A percentile compares a stretch with the other conserved stretches of the same genome.
phyloP scores from a whole-genome alignment of 2,113 vertebrate species.

The Eubucco bourcierii region DNA sequence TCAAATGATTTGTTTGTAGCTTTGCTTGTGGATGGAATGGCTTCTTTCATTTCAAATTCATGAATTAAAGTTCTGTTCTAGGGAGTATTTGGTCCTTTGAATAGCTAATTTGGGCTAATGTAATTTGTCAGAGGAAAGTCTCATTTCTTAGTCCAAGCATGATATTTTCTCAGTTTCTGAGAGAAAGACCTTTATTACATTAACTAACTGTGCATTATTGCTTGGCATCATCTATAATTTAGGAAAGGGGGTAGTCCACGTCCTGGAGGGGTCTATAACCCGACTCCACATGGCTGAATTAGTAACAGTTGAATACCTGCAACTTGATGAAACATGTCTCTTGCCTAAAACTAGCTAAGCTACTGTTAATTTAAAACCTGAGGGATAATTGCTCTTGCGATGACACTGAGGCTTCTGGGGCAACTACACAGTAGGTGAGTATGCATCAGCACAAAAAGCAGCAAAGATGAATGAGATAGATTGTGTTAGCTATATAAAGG shows the following conservation, averaged over 20 bases:
- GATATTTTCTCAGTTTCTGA: not conserved
- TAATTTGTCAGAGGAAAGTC: not conserved
- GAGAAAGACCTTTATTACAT: not conserved
- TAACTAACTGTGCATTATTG: not conserved
- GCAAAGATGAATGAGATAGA: not conserved
- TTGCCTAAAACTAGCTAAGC: not conserved
- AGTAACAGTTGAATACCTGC: not conserved
- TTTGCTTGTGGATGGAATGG: not conserved
- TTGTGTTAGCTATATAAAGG: not conserved
- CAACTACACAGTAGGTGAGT: not conserved
- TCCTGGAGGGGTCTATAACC: not conserved
- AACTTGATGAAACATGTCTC: not conserved
- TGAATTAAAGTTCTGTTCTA: constrained; percentile 11
- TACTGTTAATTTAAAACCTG: not conserved
- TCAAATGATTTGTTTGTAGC: not conserved
- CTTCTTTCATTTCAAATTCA: not conserved
- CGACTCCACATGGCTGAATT: not conserved
- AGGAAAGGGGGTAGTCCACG: not conserved
- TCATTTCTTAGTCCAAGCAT: not conserved
- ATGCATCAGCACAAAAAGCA: not conserved
- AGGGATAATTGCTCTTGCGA: not conserved
- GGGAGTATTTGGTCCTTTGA: constrained; percentile 8
- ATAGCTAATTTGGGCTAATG: not conserved
- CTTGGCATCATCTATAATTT: not conserved
- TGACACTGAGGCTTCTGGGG: not conserved